Base-by-base conservation (phyloP, 1,140 invertebrate genomes). In the Halictus rubicundus region DNA sequence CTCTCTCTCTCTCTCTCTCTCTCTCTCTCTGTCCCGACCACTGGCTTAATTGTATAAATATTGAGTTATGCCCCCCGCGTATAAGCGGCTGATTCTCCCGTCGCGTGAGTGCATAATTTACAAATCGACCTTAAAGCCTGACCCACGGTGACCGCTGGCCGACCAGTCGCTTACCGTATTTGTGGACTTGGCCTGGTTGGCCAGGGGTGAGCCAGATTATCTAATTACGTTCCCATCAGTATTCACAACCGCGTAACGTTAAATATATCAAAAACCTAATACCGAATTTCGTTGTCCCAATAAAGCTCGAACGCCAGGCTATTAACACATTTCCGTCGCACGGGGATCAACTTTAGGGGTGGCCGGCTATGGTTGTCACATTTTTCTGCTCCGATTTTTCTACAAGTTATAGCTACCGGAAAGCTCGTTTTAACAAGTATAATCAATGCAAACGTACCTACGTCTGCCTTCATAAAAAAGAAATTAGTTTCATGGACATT, bases 21-120 rank as follows among this genome's bases (percentile, higher is more conserved):
- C 37, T n/a, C n/a, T n/a, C n/a, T 42, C 72, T 71, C 78, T 68
- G 60, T 73, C 64, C 63, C 89, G 85, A 81, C 81, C 84, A 85
- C 84, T 81, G 84, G 72, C 75, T 91, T 91, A 91, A 92, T 92
- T 90, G 89, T 91, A 92, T 91, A 92, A 92, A 92, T 91, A 92
- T 92, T 91, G 89, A 87, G 88, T 91, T 91, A 91, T 90, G 82
- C 81, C 81, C 80, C 80, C 83, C 83, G 16, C 80, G 78, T 76
- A 79, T 88, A 72, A 72, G 69, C 69, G 81, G 23, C n/a, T 21
- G 54, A 21, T 7, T 54, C 49, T 21, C 2, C 27, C 66, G 25
- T 19, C 42, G 52, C 27, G 66, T 63, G 61, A 77, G 49, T 60
- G 83, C 70, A 72, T 82, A 82, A 85, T 84, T 78, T 77, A 27